These are phyloP conservation scores for Microcebus murinus DNA, from an alignment of 2,113 vertebrate genomes.

Conservation along the genomic window DNA sequence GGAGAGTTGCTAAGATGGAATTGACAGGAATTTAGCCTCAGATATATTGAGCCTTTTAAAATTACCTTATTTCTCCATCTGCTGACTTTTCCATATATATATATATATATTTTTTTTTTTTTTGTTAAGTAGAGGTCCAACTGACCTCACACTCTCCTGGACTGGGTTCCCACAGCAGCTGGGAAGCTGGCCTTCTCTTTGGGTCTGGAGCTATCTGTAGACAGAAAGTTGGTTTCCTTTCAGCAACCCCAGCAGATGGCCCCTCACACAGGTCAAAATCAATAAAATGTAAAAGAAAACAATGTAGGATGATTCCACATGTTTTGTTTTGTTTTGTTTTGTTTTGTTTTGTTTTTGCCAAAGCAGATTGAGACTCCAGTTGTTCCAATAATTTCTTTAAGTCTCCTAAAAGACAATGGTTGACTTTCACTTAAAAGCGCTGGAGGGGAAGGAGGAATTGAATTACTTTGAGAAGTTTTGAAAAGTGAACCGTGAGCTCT, in stretches of 20 bases:
- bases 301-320: slow-evolving; percentile 29
- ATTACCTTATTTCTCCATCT: slow-evolving; percentile 24
- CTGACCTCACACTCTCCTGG: neutral
- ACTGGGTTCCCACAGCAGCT: neutral
- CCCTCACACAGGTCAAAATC: slow-evolving; percentile 51
- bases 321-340: neutral
- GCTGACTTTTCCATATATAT: neutral
- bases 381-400: slow-evolving; percentile 69
- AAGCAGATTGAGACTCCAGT: slow-evolving; percentile 56
- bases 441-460: slow-evolving; percentile 27
- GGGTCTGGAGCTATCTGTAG: neutral
- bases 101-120: no score
- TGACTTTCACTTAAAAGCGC: slow-evolving; percentile 64
- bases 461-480: slow-evolving; percentile 62
- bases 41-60: neutral
- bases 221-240: slow-evolving; percentile 64
- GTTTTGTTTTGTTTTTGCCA: slow-evolving; percentile 14
- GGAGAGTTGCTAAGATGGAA: neutral
- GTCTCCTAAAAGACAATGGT: slow-evolving; percentile 65
- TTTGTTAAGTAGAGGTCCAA: neutral
- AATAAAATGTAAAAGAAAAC: slow-evolving; percentile 66
- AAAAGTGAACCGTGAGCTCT: slow-evolving; percentile 35
- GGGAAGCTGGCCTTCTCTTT: slow-evolving; percentile 28
- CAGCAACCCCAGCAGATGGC: slow-evolving; percentile 55
- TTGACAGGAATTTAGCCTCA: neutral